Conservation (phyloP, 1,140 invertebrate genomes). For the Ceratina japonica region DNA sequence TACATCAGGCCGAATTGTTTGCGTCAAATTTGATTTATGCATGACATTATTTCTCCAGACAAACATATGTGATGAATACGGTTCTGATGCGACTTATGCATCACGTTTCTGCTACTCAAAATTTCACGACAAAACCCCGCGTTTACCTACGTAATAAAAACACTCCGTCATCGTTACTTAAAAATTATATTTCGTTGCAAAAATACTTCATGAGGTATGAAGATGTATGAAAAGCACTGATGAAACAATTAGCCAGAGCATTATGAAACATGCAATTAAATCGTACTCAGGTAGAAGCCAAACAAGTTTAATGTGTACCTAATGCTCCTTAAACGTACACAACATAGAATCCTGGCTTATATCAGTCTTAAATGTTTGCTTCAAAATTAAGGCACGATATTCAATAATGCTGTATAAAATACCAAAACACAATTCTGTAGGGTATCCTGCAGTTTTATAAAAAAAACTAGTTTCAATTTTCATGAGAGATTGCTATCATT, state of each 20-base stretch:
- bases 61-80: conserved; percentile 28
- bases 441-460: background rate
- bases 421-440: conserved; percentile 13
- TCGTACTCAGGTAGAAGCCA: background rate
- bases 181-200: conserved; percentile 17
- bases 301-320: background rate
- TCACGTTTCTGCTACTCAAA: conserved; percentile 2
- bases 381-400: background rate
- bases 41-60: conserved; percentile 58
- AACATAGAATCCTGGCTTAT: background rate
- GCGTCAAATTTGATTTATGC: conserved; percentile 56
- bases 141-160: conserved; percentile 4
- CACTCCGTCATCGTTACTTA: conserved; percentile 8
- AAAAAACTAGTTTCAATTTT: background rate
- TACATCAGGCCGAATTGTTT: conserved; percentile 46
- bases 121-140: conserved; percentile 10
- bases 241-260: background rate
- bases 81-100: conserved; percentile 27
- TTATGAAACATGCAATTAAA: background rate
- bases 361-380: background rate
- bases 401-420: conserved; percentile 17
- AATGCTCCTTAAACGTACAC: background rate
- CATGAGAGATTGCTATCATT: background rate
- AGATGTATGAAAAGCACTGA: conserved; percentile 12
- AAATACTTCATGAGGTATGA: conserved; percentile 31